Base-by-base conservation (phyloP, 2,888 invertebrate species). In the Lepetodrilus schrolli region DNA sequence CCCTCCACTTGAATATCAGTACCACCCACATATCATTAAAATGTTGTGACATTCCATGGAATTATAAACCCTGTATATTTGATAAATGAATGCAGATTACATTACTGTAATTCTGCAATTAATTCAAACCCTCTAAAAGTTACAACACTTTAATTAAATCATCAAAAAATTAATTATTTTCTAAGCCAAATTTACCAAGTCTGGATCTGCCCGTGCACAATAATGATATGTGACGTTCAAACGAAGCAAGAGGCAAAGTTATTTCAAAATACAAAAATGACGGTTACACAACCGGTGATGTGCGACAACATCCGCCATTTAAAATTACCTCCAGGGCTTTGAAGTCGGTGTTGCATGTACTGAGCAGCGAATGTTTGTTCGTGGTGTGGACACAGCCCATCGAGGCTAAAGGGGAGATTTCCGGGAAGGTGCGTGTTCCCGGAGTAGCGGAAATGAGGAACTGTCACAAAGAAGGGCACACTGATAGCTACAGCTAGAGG, bases 401-500 rank as follows among this genome's bases (percentile, higher is more conserved):
- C 86, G 72, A 84, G 72, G 72, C 75, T 80, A 74, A 83, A 81
- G 58, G 84, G 83, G 69, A 82, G 72, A 77, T 77, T 77, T 68
- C 83, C 77, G 17, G 79, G 65, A 66, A 80, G 78, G 48, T 78
- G 78, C 43, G 78, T 74, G 34, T 80, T 80, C 51, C 85, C 84
- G 71, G 86, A 87, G 81, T 89, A 89, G 30, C 89, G 87, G 80
- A 89, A 87, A 80, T 88, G 88, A 72, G 86, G 86, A 36, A 85
- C 84, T 77, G 85, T 84, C 83, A 49, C 69, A 21, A 23, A 50
- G 66, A 66, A 20, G 21, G 43, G 43, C 23, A 66, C 10, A 43
- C 66, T 66, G 23, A 43, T 37, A 66, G 21, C 43, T 38, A 43
- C 23, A 58, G 23, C n/a, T n/a, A n/a, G n/a, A n/a, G n/a, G n/a